Evolutionary conservation across 2,888 invertebrate genomes (phyloP).

Genomic region (Drosophila anceps): DNA sequence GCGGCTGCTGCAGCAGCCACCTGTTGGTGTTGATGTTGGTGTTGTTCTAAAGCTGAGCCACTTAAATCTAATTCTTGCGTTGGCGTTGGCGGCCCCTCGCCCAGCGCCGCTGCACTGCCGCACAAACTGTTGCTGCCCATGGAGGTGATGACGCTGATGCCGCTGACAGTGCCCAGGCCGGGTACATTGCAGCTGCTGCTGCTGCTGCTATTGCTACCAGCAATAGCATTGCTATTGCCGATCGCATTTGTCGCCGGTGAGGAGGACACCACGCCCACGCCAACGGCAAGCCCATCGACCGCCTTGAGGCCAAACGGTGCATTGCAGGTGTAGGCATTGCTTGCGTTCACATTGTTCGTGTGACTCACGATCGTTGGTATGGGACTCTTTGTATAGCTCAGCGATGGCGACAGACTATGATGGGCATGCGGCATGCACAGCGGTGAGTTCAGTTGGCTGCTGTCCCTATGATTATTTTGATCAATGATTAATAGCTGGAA

Average conservation of each 20-base stretch:
- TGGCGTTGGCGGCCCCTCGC: slow-evolving; percentile 91
- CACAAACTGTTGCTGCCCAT: slow-evolving; percentile 75
- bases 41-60: slow-evolving; percentile 81
- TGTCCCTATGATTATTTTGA: slow-evolving; percentile 72
- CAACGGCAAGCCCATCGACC: slow-evolving; percentile 71
- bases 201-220: slow-evolving; percentile 42
- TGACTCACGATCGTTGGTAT: slow-evolving; percentile 77
- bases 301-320: slow-evolving; percentile 84
- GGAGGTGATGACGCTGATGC: slow-evolving; percentile 76
- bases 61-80: slow-evolving; percentile 90
- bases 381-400: slow-evolving; percentile 84
- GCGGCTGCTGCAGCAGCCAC: slow-evolving; percentile 54
- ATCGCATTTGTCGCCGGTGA: slow-evolving; percentile 48
- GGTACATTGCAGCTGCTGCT: slow-evolving; percentile 56
- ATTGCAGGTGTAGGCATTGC: slow-evolving; percentile 82
- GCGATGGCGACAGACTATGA: slow-evolving; percentile 84
- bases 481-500: not conserved
- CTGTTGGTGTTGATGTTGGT: slow-evolving; percentile 60
- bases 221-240: slow-evolving; percentile 38
- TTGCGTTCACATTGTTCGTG: slow-evolving; percentile 68
- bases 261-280: slow-evolving; percentile 50
- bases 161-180: slow-evolving; percentile 69
- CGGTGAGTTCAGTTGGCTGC: slow-evolving; percentile 84
- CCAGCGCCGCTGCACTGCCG: slow-evolving; percentile 67
- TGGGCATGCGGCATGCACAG: slow-evolving; percentile 84